Percentiles rank a stretch among this genome's conserved stretches.
These are phyloP conservation scores for Caenorhabditis japonica DNA, from an alignment of 2,888 invertebrate genomes.

Conservation along the genomic window DNA sequence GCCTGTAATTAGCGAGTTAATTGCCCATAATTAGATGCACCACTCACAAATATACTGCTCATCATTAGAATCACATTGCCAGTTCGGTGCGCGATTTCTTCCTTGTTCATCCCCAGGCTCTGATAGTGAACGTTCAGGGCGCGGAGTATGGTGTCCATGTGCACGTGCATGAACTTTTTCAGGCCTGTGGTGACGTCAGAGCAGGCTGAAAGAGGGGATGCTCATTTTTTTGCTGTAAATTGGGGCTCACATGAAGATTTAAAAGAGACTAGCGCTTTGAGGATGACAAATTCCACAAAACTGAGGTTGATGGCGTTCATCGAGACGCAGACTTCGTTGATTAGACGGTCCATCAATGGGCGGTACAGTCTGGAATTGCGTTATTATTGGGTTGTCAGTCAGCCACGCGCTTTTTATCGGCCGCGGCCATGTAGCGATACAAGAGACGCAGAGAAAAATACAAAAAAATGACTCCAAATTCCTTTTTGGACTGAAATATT, in stretches of 20 bases:
- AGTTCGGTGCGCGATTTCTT: conserved; percentile 61
- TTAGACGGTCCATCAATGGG: conserved; percentile 59
- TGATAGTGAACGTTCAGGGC: conserved; percentile 58
- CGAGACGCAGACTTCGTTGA: conserved; percentile 60
- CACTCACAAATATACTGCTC: conserved; percentile 62
- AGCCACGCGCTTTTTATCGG: too few species aligned
- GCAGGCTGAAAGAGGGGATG: conserved; percentile 45
- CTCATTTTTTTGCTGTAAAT: conserved; percentile 14
- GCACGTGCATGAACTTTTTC: conserved; percentile 56
- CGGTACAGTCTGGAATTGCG: conserved; percentile 62
- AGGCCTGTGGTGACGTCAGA: conserved; percentile 54
- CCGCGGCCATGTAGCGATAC: too few species aligned
- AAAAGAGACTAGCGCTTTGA: conserved; percentile 66
- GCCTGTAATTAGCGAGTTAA: conserved; percentile 42
- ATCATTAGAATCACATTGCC: conserved; percentile 67
- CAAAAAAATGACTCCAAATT: too few species aligned
- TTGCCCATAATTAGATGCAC: neutral
- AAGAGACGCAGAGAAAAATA: too few species aligned
- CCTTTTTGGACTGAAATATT: too few species aligned
- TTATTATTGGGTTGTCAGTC: too few species aligned
- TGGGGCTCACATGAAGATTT: conserved; percentile 53
- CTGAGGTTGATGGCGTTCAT: conserved; percentile 58
- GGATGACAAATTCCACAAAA: conserved; percentile 59
- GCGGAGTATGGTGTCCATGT: conserved; percentile 51
- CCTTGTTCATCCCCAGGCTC: conserved; percentile 29